Base-by-base conservation (phyloP, 2,797 vertebrate genomes). In the Cheirogaleus major region DNA sequence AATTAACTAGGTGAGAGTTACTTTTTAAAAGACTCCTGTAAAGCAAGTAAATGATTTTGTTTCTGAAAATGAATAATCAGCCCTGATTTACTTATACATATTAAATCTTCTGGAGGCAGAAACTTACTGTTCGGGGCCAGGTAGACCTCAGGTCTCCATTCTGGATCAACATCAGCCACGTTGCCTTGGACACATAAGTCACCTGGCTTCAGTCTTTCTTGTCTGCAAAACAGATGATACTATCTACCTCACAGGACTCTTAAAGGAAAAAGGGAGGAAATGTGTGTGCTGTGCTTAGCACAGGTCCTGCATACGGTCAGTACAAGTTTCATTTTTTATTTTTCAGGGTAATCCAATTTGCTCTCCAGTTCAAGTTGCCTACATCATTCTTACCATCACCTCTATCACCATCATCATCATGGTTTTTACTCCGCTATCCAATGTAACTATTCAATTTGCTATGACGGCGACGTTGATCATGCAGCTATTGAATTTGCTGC, bases 51-150 rank as follows among this genome's bases (percentile, higher is more conserved):
- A 79, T 70, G 14, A 79, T 93, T 82, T 85, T 79, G 52, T 78
- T 85, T 78, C 72, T 93, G 78, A 75, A 97, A 90, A 72, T 89
- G 57, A 86, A 75, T 38, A 90, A 95, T 75, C 69, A 93, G 57
- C 59, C 2, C n/a, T 89, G 79, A 97, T 93, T 93, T 86, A 85
- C 52, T 95, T 48, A 48, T 2, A 50, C 27, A 43, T 4, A 88
- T n/a, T 27, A 86, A 91, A 91, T 93, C 41, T 70, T 20, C 23
- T 35, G 3, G 65, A 85, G 95, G 85, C 22, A 87, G 63, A 92
- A 83, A 78, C 23, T 30, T 5, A 27, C 27, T 41, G 23, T 50
- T 13, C 35, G 55, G 65, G 59, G 9, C 45, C 25, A 90, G 32
- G 59, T 1, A 89, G 55, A 45, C 13, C 12, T 91, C 22, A 17